Percentiles rank a stretch among this genome's conserved stretches.
Conservation (phyloP, 2,113 vertebrate genomes). For the Struthidea cinerea region DNA sequence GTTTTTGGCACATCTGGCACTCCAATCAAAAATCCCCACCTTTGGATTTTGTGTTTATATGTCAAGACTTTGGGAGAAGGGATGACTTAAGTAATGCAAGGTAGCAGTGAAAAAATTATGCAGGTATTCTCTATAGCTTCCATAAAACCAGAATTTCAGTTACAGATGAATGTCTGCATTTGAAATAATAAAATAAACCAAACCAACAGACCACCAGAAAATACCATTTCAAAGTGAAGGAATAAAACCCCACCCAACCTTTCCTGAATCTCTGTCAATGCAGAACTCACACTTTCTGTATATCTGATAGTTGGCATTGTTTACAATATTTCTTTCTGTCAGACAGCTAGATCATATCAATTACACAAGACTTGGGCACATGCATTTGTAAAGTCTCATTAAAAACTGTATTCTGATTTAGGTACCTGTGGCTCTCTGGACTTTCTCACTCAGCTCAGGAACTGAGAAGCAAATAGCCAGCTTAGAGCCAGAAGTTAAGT, state of each 20-base stretch:
- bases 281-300: background rate
- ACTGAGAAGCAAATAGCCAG: background rate
- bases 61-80: background rate
- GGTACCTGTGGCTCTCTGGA: background rate
- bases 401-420: background rate
- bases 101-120: background rate
- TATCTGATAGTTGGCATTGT: background rate
- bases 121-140: background rate
- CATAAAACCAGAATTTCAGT: background rate
- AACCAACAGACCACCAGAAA: background rate
- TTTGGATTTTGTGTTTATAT: background rate
- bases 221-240: background rate
- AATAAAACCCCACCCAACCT: background rate
- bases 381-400: background rate
- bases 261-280: background rate
- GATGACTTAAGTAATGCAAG: background rate
- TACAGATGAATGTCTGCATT: background rate
- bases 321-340: background rate
- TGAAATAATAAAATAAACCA: background rate
- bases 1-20: background rate
- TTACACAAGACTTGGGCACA: fast-evolving
- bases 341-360: background rate
- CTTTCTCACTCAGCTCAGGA: background rate
- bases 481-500: background rate
- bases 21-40: background rate